phyloP scores from a whole-genome alignment of 2,888 invertebrate genomes.

The Drosophila maculinotata region DNA sequence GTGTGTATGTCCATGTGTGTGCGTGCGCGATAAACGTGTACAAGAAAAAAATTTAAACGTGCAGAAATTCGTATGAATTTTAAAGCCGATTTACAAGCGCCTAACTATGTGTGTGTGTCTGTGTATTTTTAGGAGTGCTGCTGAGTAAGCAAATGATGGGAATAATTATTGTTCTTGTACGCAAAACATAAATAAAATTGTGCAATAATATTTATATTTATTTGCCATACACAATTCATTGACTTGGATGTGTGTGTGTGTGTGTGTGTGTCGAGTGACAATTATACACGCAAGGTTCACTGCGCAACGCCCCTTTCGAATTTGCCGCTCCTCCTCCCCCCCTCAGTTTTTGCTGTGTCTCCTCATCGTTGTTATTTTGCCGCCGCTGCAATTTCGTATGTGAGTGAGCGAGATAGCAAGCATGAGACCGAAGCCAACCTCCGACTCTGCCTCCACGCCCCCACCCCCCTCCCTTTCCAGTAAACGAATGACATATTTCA shows the following conservation, averaged over 20 bases:
- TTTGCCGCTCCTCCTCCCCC: constrained; percentile 26
- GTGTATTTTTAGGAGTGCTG: constrained; percentile 38
- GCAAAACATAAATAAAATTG: constrained; percentile 72
- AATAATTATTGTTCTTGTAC: constrained; percentile 39
- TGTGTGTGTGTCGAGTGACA: constrained; percentile 46
- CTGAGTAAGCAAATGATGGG: constrained; percentile 20
- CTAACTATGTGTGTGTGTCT: constrained; percentile 14
- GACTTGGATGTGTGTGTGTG: constrained; percentile 29
- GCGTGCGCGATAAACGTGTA: constrained; percentile 71
- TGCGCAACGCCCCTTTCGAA: constrained; percentile 67
- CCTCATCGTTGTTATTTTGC: constrained; percentile 76
- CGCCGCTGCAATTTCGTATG: constrained; percentile 65
- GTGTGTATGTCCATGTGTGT: constrained; percentile 36
- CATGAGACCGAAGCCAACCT: no score
- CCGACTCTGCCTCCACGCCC: constrained; percentile 12
- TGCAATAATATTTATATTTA: constrained; percentile 74
- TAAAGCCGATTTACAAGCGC: constrained; percentile 64
- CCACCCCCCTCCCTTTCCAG: constrained; percentile 8
- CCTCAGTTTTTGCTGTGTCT: constrained; percentile 57
- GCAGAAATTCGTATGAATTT: constrained; percentile 72
- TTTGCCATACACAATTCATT: no score
- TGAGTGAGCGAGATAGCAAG: constrained; percentile 11
- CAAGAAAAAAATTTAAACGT: constrained; percentile 73
- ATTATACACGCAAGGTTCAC: constrained; percentile 75
- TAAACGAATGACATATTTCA: constrained; percentile 72